phyloP scores from a whole-genome alignment of 2,113 vertebrate species.

The Entelurus aequoreus region DNA sequence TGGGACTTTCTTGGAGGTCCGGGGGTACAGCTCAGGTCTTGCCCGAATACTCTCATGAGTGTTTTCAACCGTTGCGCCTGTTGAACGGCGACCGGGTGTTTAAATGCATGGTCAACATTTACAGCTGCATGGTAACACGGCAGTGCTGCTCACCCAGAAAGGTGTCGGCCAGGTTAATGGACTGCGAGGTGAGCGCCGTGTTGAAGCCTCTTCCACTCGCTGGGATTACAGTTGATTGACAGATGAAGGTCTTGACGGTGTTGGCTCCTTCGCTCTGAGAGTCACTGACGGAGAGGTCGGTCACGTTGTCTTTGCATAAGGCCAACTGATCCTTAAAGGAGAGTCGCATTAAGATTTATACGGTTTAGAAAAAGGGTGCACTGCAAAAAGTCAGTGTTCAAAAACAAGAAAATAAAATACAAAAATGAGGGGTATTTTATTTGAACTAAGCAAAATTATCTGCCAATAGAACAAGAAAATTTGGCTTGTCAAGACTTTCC shows the following conservation, averaged over 20 bases:
- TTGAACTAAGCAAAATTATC: no score
- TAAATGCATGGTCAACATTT: neutral
- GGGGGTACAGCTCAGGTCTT: constrained; percentile 74
- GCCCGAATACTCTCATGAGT: constrained; percentile 74
- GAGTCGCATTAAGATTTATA: neutral
- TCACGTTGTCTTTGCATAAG: constrained; percentile 90
- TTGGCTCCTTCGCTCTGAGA: constrained; percentile 76
- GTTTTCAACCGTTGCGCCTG: constrained; percentile 82
- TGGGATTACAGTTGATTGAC: constrained; percentile 94
- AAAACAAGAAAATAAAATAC: no score
- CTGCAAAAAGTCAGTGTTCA: no score
- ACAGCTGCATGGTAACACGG: neutral
- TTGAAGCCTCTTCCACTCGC: constrained; percentile 90
- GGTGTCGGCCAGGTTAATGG: constrained; percentile 88
- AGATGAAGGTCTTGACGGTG: constrained; percentile 84
- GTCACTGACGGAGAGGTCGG: constrained; percentile 82
- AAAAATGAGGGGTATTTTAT: no score
- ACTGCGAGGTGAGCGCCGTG: constrained; percentile 88
- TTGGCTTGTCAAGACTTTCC: no score
- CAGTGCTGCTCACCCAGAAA: constrained; percentile 80
- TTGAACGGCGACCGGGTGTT: constrained; percentile 1
- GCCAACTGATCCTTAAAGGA: constrained; percentile 77
- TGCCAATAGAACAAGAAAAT: no score
- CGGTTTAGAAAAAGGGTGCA: no score
- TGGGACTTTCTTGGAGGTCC: constrained; percentile 71